Percentiles rank a stretch among this genome's conserved stretches.
Conservation (phyloP, 2,888 invertebrate species). For the Leptinotarsa haldemani region DNA sequence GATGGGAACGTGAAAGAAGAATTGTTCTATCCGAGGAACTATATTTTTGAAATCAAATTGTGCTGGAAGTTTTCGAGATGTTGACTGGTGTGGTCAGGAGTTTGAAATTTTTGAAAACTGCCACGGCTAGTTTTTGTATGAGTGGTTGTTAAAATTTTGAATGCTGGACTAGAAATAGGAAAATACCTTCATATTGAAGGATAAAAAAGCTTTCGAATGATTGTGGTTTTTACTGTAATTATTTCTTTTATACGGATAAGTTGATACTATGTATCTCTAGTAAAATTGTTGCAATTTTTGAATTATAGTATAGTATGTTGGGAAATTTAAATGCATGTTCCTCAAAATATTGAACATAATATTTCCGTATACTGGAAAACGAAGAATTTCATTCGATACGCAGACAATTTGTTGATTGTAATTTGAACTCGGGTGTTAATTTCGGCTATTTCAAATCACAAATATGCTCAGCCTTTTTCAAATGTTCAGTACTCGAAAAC, state of each 20-base stretch:
- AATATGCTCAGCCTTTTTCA: no score
- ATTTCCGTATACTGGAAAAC: not conserved
- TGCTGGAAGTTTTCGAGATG: no score
- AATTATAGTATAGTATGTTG: slow-evolving; percentile 58
- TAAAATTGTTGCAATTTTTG: slow-evolving; percentile 67
- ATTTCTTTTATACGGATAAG: slow-evolving; percentile 54
- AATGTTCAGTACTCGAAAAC: no score
- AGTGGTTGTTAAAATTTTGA: slow-evolving; percentile 3
- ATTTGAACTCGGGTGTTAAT: no score
- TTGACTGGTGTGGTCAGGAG: no score
- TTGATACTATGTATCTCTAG: slow-evolving; percentile 69
- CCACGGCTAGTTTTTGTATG: not conserved
- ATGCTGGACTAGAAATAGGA: slow-evolving; percentile 39
- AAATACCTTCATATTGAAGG: slow-evolving; percentile 62
- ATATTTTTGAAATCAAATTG: no score
- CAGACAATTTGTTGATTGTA: not conserved
- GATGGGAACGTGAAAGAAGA: no score
- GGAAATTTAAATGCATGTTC: slow-evolving; percentile 39
- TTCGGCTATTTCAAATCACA: no score
- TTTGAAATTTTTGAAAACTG: slow-evolving; percentile 13
- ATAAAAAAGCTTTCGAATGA: slow-evolving; percentile 49
- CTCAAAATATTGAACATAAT: not conserved
- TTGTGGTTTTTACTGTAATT: slow-evolving; percentile 47
- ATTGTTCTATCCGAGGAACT: no score
- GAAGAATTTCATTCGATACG: no score